Conservation (phyloP, 1,140 invertebrate species). For the Drosophila erecta region DNA sequence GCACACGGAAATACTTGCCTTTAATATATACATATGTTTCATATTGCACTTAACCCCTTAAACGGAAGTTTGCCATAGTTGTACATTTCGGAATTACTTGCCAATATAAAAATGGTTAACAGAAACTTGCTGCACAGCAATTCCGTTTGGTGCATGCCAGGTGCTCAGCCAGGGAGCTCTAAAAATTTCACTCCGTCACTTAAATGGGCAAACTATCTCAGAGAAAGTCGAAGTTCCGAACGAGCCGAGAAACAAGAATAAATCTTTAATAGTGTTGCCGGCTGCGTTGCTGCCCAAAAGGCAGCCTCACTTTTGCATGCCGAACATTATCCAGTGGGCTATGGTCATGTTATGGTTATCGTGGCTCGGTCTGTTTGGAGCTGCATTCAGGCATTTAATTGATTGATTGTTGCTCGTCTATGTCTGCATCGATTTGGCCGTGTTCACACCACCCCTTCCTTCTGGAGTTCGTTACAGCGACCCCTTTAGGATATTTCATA, state of each 20-base stretch:
- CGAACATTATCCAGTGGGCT: constrained; percentile 39
- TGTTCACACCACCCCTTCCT: constrained; percentile 9
- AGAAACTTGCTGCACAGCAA: neutral
- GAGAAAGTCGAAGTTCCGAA: neutral
- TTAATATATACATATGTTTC: neutral
- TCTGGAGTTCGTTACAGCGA: neutral
- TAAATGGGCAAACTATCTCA: constrained; percentile 25
- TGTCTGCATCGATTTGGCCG: constrained; percentile 72
- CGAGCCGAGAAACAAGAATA: constrained; percentile 46
- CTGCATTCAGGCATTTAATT: constrained; percentile 76
- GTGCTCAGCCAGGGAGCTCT: constrained; percentile 15
- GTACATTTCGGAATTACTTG: neutral
- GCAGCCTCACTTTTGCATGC: constrained; percentile 38
- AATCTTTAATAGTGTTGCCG: constrained; percentile 56
- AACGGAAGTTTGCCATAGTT: neutral
- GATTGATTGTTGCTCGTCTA: constrained; percentile 80
- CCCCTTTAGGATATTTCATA: constrained; percentile 58
- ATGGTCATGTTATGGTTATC: constrained; percentile 14
- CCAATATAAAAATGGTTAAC: neutral
- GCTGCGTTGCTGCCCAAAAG: constrained; percentile 48
- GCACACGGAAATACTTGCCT: neutral
- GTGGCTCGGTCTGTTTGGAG: constrained; percentile 19
- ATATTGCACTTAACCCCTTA: no score
- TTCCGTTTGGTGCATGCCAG: neutral
- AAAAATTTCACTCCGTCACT: constrained; percentile 18